phyloP scores from a whole-genome alignment of 2,888 invertebrate species.

The Lamellibrachia satsuma region DNA sequence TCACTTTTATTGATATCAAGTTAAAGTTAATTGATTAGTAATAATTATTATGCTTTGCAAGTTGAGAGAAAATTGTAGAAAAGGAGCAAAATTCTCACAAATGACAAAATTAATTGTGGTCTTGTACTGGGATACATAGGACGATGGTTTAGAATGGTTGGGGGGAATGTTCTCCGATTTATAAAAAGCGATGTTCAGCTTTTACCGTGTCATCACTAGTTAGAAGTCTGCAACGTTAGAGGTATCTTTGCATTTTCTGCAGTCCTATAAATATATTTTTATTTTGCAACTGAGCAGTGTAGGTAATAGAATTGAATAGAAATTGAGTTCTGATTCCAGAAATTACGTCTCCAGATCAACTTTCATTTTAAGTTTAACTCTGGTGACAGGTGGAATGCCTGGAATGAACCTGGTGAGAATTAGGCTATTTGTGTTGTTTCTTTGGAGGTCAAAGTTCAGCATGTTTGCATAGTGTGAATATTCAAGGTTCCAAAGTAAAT shows the following conservation, averaged over 20 bases:
- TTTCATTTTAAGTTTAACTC: neutral
- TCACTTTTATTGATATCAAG: neutral
- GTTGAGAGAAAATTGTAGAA: neutral
- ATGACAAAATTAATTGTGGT: neutral
- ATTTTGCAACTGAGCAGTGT: too few relatives aligned
- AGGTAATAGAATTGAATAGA: too few relatives aligned
- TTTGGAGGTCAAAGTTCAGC: neutral
- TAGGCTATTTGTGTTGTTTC: neutral
- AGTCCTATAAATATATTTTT: too few relatives aligned
- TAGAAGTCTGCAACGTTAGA: too few relatives aligned
- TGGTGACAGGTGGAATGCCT: neutral
- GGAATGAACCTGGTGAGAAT: neutral
- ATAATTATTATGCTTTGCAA: too few relatives aligned
- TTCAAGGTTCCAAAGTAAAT: neutral
- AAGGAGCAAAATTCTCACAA: neutral
- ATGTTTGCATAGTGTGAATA: neutral
- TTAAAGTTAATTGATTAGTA: neutral
- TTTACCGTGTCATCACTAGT: too few relatives aligned
- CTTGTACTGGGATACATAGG: neutral
- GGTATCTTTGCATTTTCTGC: too few relatives aligned
- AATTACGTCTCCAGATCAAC: too few relatives aligned
- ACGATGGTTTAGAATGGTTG: neutral
- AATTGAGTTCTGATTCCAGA: too few relatives aligned
- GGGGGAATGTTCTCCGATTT: too few relatives aligned
- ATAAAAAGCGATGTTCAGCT: too few relatives aligned